These are phyloP conservation scores for Aegithalos caudatus DNA, from an alignment of 2,113 vertebrate species.

Conservation along the genomic window DNA sequence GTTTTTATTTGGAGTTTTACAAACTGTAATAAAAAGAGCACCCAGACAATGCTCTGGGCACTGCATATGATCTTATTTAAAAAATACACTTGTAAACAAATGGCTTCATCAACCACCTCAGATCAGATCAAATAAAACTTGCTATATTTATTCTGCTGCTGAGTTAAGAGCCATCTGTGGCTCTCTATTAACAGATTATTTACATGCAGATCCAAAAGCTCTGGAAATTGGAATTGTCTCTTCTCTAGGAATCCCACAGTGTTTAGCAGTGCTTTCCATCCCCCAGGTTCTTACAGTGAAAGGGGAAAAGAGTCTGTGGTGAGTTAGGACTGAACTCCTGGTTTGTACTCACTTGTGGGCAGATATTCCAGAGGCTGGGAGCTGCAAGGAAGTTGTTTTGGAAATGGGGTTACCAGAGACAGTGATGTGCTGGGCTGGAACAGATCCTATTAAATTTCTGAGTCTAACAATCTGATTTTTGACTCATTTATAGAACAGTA, in stretches of 20 bases:
- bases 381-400: not conserved
- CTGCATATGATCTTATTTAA: not conserved
- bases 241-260: not conserved
- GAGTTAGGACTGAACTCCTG: not conserved
- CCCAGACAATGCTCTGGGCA: slow-evolving; percentile 31
- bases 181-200: not conserved
- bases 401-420: not conserved
- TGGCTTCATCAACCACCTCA: slow-evolving; percentile 2
- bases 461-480: not conserved
- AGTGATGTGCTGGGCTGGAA: not conserved
- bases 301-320: not conserved
- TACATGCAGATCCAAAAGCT: not conserved
- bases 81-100: slow-evolving; percentile 37
- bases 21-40: slow-evolving; percentile 29
- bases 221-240: not conserved
- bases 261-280: not conserved
- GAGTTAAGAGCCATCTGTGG: slow-evolving; percentile 19
- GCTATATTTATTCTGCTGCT: slow-evolving; percentile 1
- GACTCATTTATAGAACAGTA: not conserved
- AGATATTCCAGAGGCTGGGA: not conserved
- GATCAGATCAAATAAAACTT: slow-evolving; percentile 33
- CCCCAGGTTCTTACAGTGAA: not conserved
- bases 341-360: not conserved
- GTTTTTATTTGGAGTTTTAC: slow-evolving; percentile 23
- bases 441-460: not conserved